These are phyloP conservation scores for Stegodyphus mimosarum DNA, from an alignment of 1,140 invertebrate species.

Conservation along the genomic window DNA sequence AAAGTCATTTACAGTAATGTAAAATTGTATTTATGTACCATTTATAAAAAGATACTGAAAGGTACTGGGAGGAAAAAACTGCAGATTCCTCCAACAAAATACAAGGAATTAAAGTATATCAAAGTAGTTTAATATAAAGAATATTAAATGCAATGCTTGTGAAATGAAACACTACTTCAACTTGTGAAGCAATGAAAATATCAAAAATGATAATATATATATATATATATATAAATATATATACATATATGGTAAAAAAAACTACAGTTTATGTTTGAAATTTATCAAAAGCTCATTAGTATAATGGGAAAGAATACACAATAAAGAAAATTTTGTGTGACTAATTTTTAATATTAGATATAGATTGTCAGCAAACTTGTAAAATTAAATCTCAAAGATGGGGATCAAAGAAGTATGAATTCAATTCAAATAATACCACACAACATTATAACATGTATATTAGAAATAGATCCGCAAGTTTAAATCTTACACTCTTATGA, in stretches of 20 bases:
- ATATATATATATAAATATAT: no score
- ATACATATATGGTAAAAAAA: neutral
- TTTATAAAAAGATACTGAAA: no score
- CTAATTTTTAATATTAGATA: constrained; percentile 3
- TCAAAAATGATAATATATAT: neutral
- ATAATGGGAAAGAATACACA: neutral
- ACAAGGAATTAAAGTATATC: no score
- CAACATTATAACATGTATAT: neutral
- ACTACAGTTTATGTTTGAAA: constrained; percentile 8
- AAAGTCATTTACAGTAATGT: no score
- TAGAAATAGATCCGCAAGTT: neutral
- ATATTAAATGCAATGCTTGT: no score
- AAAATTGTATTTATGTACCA: no score
- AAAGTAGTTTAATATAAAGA: no score
- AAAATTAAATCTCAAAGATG: neutral
- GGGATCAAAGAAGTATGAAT: neutral
- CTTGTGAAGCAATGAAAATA: no score
- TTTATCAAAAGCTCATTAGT: constrained; percentile 29
- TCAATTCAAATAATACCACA: neutral
- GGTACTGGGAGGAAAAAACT: no score
- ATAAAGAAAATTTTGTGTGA: neutral
- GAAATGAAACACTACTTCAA: no score
- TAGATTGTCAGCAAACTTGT: constrained; percentile 50
- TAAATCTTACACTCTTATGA: neutral
- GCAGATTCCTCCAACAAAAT: no score